Evolutionary conservation across 35 echinoderm and acorn worm species (phyloP), one percentile per base, ranked within the genome.

Genomic region (Lytechinus pictus): DNA sequence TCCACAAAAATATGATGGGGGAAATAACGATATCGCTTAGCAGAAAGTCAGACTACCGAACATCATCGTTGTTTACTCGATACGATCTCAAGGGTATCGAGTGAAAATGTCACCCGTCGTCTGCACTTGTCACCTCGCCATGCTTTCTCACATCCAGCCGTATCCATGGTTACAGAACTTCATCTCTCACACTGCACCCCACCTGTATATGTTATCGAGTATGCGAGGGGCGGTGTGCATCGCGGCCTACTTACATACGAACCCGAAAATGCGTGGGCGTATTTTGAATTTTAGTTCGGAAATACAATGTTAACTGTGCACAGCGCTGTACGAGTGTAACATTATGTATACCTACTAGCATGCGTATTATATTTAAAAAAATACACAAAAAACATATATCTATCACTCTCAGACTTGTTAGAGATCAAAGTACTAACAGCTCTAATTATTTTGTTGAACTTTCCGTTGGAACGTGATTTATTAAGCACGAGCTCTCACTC

Each of bases 51-150:
- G 66, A 79, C 61, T 79, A 24, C 66, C n/a, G 66, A 79, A 24
- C 66, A 24, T 79, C 19, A 5, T 79, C 66, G 88, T 52, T 90
- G 88, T 90, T 90, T 90, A 90, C 88, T 2, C 33, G 29, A 90
- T 54, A 54, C 88, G 29, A 90, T 90, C 88, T 90, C 88, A 12
- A 90, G 88, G 88, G 88, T 27, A 52, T 90, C 88, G 88, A 44
- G 29, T 13, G 88, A 90, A 90, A 90, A 90, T 79, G 29, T 90
- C 88, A 90, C 14, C 88, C 27, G 9, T 54, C 88, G 88, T 90
- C 88, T 90, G 88, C 88, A 9, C 88, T 90, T 54, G 88, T 90
- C 88, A 90, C 88, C 88, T 90, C 52, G 12, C 29, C 88, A 14
- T 90, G 10, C 52, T 44, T 90, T 54, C 5, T 90, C 88, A 90